Conservation (phyloP, 2,113 vertebrate species). For the Trichechus manatus region DNA sequence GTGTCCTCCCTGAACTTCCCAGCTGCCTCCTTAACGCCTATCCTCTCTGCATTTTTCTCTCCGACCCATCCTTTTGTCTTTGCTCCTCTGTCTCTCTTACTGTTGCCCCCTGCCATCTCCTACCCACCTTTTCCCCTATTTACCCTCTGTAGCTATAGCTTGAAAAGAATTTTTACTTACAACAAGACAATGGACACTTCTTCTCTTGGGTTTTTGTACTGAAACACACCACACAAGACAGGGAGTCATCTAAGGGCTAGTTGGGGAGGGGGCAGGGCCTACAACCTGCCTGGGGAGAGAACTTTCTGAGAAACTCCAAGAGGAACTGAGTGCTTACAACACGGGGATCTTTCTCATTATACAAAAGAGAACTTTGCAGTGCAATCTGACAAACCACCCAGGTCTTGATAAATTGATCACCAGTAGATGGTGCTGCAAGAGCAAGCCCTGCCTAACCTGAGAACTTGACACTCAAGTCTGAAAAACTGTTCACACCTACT, state of each 20-base stretch:
- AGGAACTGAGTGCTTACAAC: background rate
- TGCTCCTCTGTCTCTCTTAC: background rate
- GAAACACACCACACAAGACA: conserved; percentile 50
- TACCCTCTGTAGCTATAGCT: conserved; percentile 52
- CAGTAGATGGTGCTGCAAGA: background rate
- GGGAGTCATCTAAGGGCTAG: background rate
- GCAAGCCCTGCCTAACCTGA: background rate
- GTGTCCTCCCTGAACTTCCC: background rate
- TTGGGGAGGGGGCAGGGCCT: background rate
- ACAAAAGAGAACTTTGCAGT: background rate
- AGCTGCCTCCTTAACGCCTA: background rate
- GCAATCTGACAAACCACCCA: background rate
- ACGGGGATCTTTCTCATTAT: background rate
- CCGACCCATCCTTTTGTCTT: background rate
- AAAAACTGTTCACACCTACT: background rate
- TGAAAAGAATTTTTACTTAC: conserved; percentile 52
- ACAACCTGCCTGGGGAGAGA: background rate
- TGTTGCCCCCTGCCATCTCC: fast-evolving
- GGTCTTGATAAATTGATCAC: background rate
- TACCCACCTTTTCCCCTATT: background rate
- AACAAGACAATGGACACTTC: conserved; percentile 43
- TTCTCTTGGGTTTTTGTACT: conserved; percentile 46
- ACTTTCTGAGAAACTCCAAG: conserved; percentile 12
- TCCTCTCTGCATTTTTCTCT: background rate
- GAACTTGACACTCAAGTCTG: background rate